Evolutionary conservation across 2,113 vertebrate species (phyloP).

Genomic region (Laterallus jamaicensis): DNA sequence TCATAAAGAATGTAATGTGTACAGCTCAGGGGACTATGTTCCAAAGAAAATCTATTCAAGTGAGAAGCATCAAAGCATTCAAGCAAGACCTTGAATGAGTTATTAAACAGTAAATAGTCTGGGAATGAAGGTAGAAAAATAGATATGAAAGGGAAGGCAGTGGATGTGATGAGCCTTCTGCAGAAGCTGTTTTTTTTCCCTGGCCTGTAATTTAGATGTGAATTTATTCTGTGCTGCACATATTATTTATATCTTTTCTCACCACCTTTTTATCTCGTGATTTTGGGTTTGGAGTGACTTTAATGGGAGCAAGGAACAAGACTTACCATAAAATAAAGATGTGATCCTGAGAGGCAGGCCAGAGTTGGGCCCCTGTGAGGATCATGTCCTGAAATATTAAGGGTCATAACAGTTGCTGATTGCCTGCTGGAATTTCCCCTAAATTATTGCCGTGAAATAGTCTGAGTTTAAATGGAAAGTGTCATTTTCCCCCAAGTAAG

Average conservation of each 20-base stretch:
- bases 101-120: conserved; percentile 71
- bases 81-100: conserved; percentile 58
- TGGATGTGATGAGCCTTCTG: conserved; percentile 36
- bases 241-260: conserved; percentile 37
- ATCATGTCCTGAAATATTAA: conserved; percentile 27
- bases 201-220: conserved; percentile 27
- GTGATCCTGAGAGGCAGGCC: background rate
- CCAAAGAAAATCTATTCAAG: conserved; percentile 55
- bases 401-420: background rate
- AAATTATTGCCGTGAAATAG: conserved; percentile 23
- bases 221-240: conserved; percentile 47
- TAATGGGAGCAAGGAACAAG: conserved; percentile 3
- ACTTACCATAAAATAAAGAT: conserved; percentile 23
- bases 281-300: conserved; percentile 19
- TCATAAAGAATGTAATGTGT: background rate
- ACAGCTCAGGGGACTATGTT: conserved; percentile 14
- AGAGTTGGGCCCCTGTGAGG: background rate
- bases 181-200: conserved; percentile 21
- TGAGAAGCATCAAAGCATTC: conserved; percentile 55
- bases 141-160: conserved; percentile 41
- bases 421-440: conserved; percentile 5
- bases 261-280: conserved; percentile 21
- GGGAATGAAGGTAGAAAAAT: conserved; percentile 49
- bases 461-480: conserved; percentile 21
- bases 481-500: conserved; percentile 18